phyloP scores from a whole-genome alignment of 1,140 invertebrate genomes.

The Holotrichia oblita region DNA sequence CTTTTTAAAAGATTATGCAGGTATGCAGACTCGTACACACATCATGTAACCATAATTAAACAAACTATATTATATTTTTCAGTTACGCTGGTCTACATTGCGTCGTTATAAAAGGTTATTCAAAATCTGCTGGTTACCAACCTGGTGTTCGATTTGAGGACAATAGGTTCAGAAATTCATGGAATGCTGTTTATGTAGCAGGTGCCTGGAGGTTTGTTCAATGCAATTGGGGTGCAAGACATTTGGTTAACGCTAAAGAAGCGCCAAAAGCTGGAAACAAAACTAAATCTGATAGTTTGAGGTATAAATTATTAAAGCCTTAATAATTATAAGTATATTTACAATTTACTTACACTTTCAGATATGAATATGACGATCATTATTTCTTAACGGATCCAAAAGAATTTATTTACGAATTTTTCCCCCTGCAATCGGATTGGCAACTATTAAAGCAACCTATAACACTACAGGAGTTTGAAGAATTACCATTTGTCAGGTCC shows the following conservation, averaged over 20 bases:
- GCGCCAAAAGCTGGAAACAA: slow-evolving; percentile 85
- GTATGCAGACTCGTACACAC: slow-evolving; percentile 58
- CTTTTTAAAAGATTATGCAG: slow-evolving; percentile 95
- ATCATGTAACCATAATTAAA: neutral
- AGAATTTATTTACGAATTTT: slow-evolving; percentile 99
- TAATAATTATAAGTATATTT: neutral
- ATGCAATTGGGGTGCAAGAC: slow-evolving; percentile 98
- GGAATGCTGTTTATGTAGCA: slow-evolving; percentile 80
- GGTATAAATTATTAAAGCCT: slow-evolving; percentile 60
- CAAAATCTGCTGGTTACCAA: slow-evolving; percentile 98
- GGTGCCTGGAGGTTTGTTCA: slow-evolving; percentile 98
- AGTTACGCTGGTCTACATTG: slow-evolving; percentile 98
- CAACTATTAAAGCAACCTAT: slow-evolving; percentile 95
- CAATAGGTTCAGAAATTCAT: slow-evolving; percentile 80
- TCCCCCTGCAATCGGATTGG: slow-evolving; percentile 96
- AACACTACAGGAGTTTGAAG: slow-evolving; percentile 94
- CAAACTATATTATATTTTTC: slow-evolving; percentile 51
- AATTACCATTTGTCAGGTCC: slow-evolving; percentile 96
- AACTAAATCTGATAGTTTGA: slow-evolving; percentile 85
- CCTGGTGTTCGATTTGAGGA: slow-evolving; percentile 96
- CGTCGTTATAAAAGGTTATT: slow-evolving; percentile 99
- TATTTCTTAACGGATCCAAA: slow-evolving; percentile 98
- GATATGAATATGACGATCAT: slow-evolving; percentile 99
- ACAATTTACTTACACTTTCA: slow-evolving; percentile 61
- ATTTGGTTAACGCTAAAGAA: slow-evolving; percentile 95